Evolutionary conservation across 2,888 invertebrate species (phyloP).

Genomic region (Hymenopus coronatus): DNA sequence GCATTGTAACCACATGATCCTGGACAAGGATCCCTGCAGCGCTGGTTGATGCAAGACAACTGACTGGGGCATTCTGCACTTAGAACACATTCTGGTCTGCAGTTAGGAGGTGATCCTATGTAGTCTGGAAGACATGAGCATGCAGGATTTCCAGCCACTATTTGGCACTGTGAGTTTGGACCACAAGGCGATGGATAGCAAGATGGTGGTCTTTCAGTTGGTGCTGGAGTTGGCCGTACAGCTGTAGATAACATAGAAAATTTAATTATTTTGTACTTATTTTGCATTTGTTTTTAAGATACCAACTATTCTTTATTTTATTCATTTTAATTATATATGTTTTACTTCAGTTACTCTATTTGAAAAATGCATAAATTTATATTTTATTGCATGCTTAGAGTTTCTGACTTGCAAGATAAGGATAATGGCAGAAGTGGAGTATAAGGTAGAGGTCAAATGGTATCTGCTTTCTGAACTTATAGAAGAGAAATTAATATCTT

Average conservation of each 20-base stretch:
- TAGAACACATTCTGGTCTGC: conserved; percentile 75
- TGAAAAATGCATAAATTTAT: too few species aligned
- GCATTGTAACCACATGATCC: conserved; percentile 80
- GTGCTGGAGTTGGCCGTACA: conserved; percentile 36
- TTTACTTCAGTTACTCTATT: too few species aligned
- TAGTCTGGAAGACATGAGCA: conserved; percentile 78
- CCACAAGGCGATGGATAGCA: conserved; percentile 83
- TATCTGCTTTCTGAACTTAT: too few species aligned
- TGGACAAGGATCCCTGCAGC: conserved; percentile 78
- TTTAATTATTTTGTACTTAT: too few species aligned
- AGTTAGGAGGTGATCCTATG: conserved; percentile 74
- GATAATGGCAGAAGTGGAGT: too few species aligned
- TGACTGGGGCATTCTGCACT: conserved; percentile 77
- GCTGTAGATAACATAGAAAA: not conserved
- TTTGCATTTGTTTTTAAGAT: too few species aligned
- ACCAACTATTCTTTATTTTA: too few species aligned
- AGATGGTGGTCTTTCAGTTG: conserved; percentile 67
- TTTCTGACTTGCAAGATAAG: too few species aligned
- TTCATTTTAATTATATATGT: too few species aligned
- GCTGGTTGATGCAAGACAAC: conserved; percentile 72
- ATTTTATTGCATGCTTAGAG: too few species aligned
- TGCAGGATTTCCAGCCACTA: conserved; percentile 68
- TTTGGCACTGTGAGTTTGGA: conserved; percentile 76
- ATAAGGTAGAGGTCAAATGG: too few species aligned
- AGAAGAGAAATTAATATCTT: too few species aligned